phyloP scores from a whole-genome alignment of 2,113 vertebrate genomes.

The Chionis minor region DNA sequence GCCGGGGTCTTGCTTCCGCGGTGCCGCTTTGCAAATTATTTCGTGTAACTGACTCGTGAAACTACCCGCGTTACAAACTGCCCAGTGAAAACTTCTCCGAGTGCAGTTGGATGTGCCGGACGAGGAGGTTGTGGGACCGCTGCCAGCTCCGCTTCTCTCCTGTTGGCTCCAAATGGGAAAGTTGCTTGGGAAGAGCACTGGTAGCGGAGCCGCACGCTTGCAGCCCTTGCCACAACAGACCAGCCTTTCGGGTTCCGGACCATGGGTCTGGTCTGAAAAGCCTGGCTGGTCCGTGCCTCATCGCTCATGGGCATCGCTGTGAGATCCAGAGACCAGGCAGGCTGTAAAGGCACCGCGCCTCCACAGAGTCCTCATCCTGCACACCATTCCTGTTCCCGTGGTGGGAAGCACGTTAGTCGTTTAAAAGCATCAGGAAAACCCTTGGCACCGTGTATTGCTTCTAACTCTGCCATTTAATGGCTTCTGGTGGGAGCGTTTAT shows the following conservation, averaged over 20 bases:
- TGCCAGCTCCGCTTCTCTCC: neutral
- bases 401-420: neutral
- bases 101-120: fast-evolving
- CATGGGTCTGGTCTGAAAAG: neutral
- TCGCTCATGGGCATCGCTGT: fast-evolving
- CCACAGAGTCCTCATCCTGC: fast-evolving
- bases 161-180: neutral
- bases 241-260: neutral
- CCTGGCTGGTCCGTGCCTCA: fast-evolving
- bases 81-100: fast-evolving
- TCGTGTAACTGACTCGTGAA: fast-evolving
- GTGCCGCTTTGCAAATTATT: neutral
- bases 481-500: neutral
- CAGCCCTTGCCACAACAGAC: neutral
- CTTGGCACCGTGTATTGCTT: fast-evolving
- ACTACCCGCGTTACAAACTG: neutral
- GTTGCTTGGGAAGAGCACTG: neutral
- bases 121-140: neutral
- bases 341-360: neutral
- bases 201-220: fast-evolving
- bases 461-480: neutral
- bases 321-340: fast-evolving
- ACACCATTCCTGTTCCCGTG: fast-evolving
- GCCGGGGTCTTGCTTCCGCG: fast-evolving
- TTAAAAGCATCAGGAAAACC: neutral